Evolutionary conservation across 2,888 invertebrate genomes (phyloP), one percentile per base, ranked within the genome.

Genomic region (Cylloceria caligata): DNA sequence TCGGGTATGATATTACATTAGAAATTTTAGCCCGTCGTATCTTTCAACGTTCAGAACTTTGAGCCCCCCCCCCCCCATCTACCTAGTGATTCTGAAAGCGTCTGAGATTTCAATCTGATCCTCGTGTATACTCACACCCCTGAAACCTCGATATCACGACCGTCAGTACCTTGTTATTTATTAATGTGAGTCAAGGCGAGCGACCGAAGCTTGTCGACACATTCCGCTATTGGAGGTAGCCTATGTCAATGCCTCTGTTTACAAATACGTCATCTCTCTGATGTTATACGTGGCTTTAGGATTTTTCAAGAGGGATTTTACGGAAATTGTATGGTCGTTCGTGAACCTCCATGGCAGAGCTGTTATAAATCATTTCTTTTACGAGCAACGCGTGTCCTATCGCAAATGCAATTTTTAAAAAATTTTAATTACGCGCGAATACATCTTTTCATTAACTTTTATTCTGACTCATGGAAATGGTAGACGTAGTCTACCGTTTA

Each of bases 121-220:
- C 34, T n/a, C n/a, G n/a, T n/a, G n/a, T n/a, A n/a, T n/a, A n/a
- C n/a, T n/a, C n/a, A n/a, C n/a, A n/a, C n/a, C 24, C 0, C 34
- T 21, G 19, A 39, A n/a, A 7, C 36, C 42, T 19, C 47, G 55
- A 57, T 11, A 57, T 6, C 27, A 62, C 62, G 62, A 78, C 78
- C 81, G 78, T 71, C 78, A 71, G 19, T 81, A 52, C 27, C 49
- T 57, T 49, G 21, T 68, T 71, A 68, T 34, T 49, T 42, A 65
- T 73, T 77, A 73, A 85, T 85, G 75, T 82, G 77, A 84, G 85
- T 81, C 85, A 85, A 85, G 85, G 85, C 74, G 55, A 81, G 24
- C 81, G 5, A 69, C 81, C 83, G 52, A 83, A 24, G 24, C 34
- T 39, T 52, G 69, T 52, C 52, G 21, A 36, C 45, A 69, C 47